A percentile compares a stretch with the other conserved stretches of the same genome.
Conservation (phyloP, 2,797 vertebrate genomes). For the Stomatorhinus walkeri region DNA sequence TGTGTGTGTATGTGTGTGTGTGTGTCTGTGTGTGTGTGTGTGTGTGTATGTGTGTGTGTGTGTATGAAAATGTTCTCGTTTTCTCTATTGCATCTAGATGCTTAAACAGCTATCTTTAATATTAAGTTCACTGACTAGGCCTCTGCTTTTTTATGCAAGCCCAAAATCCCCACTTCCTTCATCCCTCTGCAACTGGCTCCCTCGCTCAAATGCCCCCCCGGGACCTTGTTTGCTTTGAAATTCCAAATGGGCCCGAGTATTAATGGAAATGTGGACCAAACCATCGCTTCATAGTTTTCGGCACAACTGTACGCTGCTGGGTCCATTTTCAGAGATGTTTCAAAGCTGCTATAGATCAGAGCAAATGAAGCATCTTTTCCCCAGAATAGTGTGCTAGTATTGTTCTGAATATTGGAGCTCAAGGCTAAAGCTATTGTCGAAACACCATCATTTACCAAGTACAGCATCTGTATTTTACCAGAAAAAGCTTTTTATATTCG, state of each 20-base stretch:
- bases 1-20: neutral
- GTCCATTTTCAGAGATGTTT: constrained; percentile 39
- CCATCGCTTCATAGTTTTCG: constrained; percentile 38
- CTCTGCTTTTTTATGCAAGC: constrained; percentile 23
- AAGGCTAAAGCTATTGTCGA: constrained; percentile 5
- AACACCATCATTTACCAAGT: constrained; percentile 20
- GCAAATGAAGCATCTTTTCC: constrained; percentile 31
- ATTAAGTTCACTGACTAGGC: constrained; percentile 26
- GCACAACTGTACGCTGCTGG: constrained; percentile 35
- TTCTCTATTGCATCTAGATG: constrained; percentile 4
- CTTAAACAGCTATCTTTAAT: constrained; percentile 21
- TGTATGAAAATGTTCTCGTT: neutral
- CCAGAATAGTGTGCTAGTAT: constrained; percentile 11
- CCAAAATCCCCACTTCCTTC: constrained; percentile 20
- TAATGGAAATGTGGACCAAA: constrained; percentile 41
- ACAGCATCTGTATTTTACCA: constrained; percentile 23
- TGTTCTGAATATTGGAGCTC: constrained; percentile 13
- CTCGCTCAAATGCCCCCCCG: neutral
- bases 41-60: neutral
- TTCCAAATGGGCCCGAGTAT: constrained; percentile 37
- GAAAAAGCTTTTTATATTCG: constrained; percentile 29
- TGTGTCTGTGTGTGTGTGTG: neutral
- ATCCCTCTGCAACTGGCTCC: constrained; percentile 15
- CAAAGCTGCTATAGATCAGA: constrained; percentile 38
- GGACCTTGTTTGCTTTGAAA: constrained; percentile 37